These are phyloP conservation scores for Rhipidura dahli DNA, from an alignment of 2,113 vertebrate species.

Conservation along the genomic window DNA sequence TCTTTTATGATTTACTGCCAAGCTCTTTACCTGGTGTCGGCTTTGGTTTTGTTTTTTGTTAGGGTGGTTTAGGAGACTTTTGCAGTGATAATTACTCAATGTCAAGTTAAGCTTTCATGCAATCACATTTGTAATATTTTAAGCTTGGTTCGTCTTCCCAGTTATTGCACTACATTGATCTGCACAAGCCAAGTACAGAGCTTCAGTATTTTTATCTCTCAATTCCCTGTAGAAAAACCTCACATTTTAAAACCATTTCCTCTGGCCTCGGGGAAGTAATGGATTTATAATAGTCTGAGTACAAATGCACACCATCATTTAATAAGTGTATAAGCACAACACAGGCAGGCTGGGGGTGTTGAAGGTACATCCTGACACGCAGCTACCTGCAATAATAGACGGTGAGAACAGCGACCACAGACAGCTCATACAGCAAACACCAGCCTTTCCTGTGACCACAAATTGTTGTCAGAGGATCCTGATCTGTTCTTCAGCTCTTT, in stretches of 20 bases:
- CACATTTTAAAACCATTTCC: slow-evolving; percentile 30
- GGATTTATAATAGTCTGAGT: slow-evolving; percentile 26
- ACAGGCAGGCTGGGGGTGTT: background rate
- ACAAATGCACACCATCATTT: slow-evolving; percentile 28
- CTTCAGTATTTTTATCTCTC: slow-evolving; percentile 2
- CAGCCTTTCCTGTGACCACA: background rate
- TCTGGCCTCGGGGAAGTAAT: background rate
- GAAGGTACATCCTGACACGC: background rate
- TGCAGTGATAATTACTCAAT: slow-evolving; percentile 23
- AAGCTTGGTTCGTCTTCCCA: slow-evolving; percentile 18
- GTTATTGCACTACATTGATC: slow-evolving; percentile 47
- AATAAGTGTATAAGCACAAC: background rate
- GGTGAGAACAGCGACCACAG: background rate
- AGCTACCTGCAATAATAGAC: background rate
- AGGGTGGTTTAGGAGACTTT: background rate
- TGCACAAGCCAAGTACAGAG: background rate
- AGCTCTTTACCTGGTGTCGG: background rate
- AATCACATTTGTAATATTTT: slow-evolving; percentile 24
- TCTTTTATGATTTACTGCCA: background rate
- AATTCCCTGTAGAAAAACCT: slow-evolving; percentile 7
- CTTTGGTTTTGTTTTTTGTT: background rate
- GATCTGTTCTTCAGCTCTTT: background rate
- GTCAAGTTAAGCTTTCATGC: slow-evolving; percentile 35
- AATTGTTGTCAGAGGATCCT: background rate
- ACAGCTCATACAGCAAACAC: background rate